A percentile compares a stretch with the other conserved stretches of the same genome.
phyloP scores from a whole-genome alignment of 1,140 invertebrate genomes.

The Tetragnatha versicolor region DNA sequence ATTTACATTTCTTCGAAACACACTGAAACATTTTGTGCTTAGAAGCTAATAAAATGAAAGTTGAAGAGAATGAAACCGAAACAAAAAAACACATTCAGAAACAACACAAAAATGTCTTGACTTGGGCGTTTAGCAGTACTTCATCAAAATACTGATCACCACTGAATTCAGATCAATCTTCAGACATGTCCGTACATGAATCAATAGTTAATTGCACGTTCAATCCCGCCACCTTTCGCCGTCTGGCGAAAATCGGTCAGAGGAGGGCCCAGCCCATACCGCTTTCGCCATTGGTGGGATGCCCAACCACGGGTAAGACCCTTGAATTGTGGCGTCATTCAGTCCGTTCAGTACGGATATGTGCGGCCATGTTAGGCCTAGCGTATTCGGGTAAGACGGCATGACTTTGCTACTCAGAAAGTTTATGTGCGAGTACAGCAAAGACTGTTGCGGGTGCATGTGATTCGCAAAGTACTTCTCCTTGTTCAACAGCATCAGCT shows the following conservation, averaged over 20 bases:
- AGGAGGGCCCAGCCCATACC: constrained; percentile 17
- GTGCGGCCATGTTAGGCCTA: constrained; percentile 28
- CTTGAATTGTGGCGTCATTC: neutral
- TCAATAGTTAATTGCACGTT: neutral
- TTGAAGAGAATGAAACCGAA: no score
- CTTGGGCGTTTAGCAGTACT: no score
- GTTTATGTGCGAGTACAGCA: constrained; percentile 37
- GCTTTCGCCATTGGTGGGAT: constrained; percentile 23
- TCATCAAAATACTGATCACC: no score
- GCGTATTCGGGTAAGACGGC: constrained; percentile 29
- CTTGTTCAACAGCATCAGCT: constrained; percentile 37
- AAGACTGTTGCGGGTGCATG: neutral
- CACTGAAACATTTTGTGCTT: no score
- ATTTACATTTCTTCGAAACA: no score
- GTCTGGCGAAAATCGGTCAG: constrained; percentile 10
- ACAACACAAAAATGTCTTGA: no score
- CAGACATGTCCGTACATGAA: no score
- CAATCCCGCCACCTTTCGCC: constrained; percentile 25
- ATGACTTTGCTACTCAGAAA: constrained; percentile 30
- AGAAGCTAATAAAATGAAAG: no score
- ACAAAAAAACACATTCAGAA: no score
- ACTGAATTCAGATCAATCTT: no score
- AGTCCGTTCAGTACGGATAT: constrained; percentile 33
- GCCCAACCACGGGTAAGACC: constrained; percentile 22
- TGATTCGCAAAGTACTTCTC: constrained; percentile 31